Evolutionary conservation across 2,888 invertebrate species (phyloP).

Genomic region (Himalopsyche tibetana): DNA sequence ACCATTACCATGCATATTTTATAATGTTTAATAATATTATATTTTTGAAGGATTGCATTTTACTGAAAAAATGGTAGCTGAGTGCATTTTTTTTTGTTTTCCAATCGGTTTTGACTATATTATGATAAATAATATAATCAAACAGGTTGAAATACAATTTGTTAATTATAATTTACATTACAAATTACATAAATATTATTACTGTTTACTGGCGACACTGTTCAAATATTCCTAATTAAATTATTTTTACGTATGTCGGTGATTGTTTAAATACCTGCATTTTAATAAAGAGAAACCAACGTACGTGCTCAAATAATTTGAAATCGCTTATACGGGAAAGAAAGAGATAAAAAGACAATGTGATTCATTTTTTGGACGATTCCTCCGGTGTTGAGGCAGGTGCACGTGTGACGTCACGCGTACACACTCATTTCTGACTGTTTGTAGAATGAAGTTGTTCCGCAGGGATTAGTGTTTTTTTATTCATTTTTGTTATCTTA

Average conservation of each 20-base stretch:
- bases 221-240: constrained; percentile 44
- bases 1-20: no score
- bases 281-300: constrained; percentile 52
- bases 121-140: no score
- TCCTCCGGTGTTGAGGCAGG: constrained; percentile 55
- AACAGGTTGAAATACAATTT: no score
- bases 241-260: constrained; percentile 54
- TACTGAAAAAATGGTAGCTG: no score
- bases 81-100: no score
- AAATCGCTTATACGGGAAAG: constrained; percentile 16
- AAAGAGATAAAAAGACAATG: constrained; percentile 53
- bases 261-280: constrained; percentile 58
- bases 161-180: no score
- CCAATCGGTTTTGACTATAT: no score
- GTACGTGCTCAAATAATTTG: constrained; percentile 39
- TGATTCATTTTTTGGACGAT: constrained; percentile 53
- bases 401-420: constrained; percentile 61
- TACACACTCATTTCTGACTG: constrained; percentile 58
- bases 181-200: no score
- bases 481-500: constrained; percentile 52
- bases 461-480: constrained; percentile 56
- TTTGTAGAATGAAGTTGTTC: constrained; percentile 55
- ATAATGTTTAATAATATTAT: no score
- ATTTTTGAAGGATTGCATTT: no score
- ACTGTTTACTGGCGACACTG: background rate